phyloP scores from a whole-genome alignment of 2,113 vertebrate genomes.

The Anseranas semipalmata region DNA sequence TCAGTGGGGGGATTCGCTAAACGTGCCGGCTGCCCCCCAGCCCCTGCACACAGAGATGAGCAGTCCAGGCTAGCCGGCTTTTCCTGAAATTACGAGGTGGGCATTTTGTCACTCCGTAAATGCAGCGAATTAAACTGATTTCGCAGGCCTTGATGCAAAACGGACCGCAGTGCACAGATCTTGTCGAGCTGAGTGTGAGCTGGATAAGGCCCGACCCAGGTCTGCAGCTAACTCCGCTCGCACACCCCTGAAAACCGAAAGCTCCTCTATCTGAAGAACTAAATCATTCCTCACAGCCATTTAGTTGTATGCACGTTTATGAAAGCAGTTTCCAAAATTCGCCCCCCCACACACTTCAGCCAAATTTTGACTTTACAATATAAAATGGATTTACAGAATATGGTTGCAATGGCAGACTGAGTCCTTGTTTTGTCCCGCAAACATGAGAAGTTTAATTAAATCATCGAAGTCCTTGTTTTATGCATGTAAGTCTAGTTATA shows the following conservation, averaged over 20 bases:
- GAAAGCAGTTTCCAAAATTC: not conserved
- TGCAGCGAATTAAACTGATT: not conserved
- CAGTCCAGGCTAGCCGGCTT: not conserved
- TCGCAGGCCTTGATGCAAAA: not conserved
- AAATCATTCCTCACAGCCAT: not conserved
- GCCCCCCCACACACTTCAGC: not conserved
- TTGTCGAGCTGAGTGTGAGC: not conserved
- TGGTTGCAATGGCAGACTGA: not conserved
- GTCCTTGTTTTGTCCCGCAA: not conserved
- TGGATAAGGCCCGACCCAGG: not conserved
- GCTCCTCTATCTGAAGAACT: not conserved
- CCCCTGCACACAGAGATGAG: not conserved
- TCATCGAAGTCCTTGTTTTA: not conserved
- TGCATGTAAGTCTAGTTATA: not conserved
- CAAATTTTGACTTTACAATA: not conserved
- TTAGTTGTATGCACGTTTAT: not conserved
- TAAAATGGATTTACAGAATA: not conserved
- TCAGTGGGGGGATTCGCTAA: not conserved
- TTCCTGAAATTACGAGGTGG: not conserved
- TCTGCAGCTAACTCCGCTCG: not conserved
- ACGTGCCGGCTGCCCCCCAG: not conserved
- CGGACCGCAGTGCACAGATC: not conserved
- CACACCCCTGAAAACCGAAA: not conserved
- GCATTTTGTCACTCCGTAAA: not conserved
- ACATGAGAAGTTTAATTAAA: not conserved